phyloP scores from a whole-genome alignment of 2,113 vertebrate species.

The Apteryx owenii region DNA sequence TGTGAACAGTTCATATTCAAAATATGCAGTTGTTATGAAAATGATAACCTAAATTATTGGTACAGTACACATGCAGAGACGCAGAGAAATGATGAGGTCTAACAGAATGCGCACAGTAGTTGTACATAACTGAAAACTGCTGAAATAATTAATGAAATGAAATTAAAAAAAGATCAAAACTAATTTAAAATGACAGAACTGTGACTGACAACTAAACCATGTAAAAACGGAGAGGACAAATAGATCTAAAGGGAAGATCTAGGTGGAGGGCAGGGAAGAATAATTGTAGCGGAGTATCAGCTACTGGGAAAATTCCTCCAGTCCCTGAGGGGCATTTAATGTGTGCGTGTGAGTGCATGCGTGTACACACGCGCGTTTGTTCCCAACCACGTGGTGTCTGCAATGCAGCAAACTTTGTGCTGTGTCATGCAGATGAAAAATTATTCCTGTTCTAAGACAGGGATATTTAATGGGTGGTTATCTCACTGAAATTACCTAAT shows the following conservation, averaged over 20 bases:
- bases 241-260: background rate
- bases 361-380: background rate
- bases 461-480: background rate
- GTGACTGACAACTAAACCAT: background rate
- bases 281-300: background rate
- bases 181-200: background rate
- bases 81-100: accelerated
- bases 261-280: background rate
- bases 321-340: background rate
- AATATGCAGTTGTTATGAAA: background rate
- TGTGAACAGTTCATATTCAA: accelerated
- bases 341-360: background rate
- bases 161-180: background rate
- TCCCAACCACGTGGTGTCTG: constrained; percentile 24
- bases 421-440: constrained; percentile 32
- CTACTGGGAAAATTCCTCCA: background rate
- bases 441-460: background rate
- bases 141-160: background rate
- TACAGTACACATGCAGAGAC: accelerated
- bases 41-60: accelerated
- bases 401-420: constrained; percentile 71
- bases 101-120: accelerated
- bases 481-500: background rate
- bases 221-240: background rate
- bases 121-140: background rate